These are phyloP conservation scores for Bradynema listronoti DNA, from an alignment of 1,140 invertebrate genomes.

Conservation along the genomic window DNA sequence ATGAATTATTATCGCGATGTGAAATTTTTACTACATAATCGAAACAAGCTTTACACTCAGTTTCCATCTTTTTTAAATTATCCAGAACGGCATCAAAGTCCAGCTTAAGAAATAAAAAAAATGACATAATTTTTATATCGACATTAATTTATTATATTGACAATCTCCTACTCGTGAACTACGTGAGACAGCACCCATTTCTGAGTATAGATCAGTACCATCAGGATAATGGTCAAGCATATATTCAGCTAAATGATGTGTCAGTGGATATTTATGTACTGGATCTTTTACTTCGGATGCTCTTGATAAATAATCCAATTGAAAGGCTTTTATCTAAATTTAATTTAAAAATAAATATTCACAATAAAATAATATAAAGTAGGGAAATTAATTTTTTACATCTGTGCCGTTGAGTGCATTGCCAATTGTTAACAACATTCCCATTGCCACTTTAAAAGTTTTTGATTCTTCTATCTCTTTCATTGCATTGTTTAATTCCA, in stretches of 20 bases:
- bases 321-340: constrained; percentile 83
- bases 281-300: constrained; percentile 99
- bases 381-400: constrained; percentile 63
- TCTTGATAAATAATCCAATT: constrained; percentile 92
- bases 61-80: constrained; percentile 82
- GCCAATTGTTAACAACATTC: constrained; percentile 84
- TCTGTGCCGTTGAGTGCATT: constrained; percentile 92
- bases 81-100: constrained; percentile 78
- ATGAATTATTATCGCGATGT: constrained; percentile 47
- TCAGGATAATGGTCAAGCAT: constrained; percentile 92
- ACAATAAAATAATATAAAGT: neutral
- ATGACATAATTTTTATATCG: neutral
- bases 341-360: constrained; percentile 14
- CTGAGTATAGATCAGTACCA: constrained; percentile 85
- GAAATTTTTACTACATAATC: constrained; percentile 79
- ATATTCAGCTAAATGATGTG: constrained; percentile 89
- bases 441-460: constrained; percentile 87
- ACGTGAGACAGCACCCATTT: constrained; percentile 83
- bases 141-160: neutral
- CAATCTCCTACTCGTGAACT: constrained; percentile 66
- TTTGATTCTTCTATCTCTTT: constrained; percentile 74
- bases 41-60: constrained; percentile 93
- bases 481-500: constrained; percentile 43
- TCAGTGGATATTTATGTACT: constrained; percentile 62
- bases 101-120: constrained; percentile 63